phyloP scores from a whole-genome alignment of 2,113 vertebrate genomes.

The Zeus faber region DNA sequence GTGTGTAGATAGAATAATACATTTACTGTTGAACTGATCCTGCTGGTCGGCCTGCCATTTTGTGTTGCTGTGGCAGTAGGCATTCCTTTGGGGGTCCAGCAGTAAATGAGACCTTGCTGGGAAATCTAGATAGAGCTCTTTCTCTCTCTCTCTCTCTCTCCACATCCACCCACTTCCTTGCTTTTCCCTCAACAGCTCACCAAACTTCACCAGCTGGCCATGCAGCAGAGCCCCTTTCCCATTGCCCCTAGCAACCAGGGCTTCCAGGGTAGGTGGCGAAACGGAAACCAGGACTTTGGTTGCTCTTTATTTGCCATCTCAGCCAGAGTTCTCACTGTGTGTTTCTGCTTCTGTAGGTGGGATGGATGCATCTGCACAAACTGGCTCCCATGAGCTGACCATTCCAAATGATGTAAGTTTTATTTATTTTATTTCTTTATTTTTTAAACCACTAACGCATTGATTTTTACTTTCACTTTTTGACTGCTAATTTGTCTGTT shows the following conservation, averaged over 20 bases:
- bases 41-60: too few species aligned
- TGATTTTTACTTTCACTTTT: neutral
- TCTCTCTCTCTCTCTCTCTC: too few species aligned
- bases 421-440: neutral
- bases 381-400: slow-evolving; percentile 98
- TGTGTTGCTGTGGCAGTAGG: too few species aligned
- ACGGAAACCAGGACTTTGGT: slow-evolving; percentile 4
- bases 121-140: too few species aligned
- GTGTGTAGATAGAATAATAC: too few species aligned
- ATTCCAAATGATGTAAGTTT: slow-evolving; percentile 97
- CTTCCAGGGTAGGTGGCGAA: slow-evolving; percentile 86
- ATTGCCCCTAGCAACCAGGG: slow-evolving; percentile 92
- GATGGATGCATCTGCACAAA: slow-evolving; percentile 96
- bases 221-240: slow-evolving; percentile 95
- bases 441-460: neutral
- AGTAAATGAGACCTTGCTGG: too few species aligned
- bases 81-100: too few species aligned
- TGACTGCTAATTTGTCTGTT: neutral
- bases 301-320: slow-evolving; percentile 28
- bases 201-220: slow-evolving; percentile 97
- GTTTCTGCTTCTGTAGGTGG: slow-evolving; percentile 70
- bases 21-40: too few species aligned
- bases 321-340: slow-evolving; percentile 3
- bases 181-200: too few species aligned
- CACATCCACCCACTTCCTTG: too few species aligned